Base-by-base conservation (phyloP, 2,797 vertebrate species). In the Pampus argenteus region DNA sequence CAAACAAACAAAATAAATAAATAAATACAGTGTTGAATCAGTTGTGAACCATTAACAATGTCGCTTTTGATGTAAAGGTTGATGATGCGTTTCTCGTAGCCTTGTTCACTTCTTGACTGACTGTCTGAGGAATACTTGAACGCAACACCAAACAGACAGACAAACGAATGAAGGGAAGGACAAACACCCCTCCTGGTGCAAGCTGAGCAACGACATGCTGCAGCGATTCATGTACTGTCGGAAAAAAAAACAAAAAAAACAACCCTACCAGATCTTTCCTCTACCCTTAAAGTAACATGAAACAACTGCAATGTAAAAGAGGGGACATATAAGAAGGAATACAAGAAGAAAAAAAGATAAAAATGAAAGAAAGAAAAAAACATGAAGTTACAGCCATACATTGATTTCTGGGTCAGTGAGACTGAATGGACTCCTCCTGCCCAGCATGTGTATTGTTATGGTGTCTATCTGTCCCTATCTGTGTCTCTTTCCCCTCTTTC, bases 351-450 rank as follows among this genome's bases (percentile, higher is more conserved):
- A 31, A 74, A 40, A 74, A 66, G 69, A 83, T 73, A 51, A 76
- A 83, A 71, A 83, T 64, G 71, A 73, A 69, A 54, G 84, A 62
- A 54, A 67, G 71, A 79, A 72, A 81, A 83, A 82, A 84, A 78
- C 66, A 87, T 88, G 93, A 95, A 95, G 89, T 93, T 90, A 94
- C 91, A 95, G 94, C 94, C 94, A 94, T 95, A 94, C 79, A 71
- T 91, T 89, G 85, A 93, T 92, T 92, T 90, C 90, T 92, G 92
- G 92, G 89, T 72, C 88, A 90, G 88, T 61, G 86, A 89, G 89
- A 78, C 31, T 79, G 67, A 86, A 72, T 55, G 80, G 87, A 93
- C 89, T 90, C 82, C 84, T 90, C 80, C 89, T 83, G 88, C 88
- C 83, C 88, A 86, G 90, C 90, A 90, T 89, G 88, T 91, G 88